Conservation (phyloP, 2,888 invertebrate species). For the Hedychridium roseum region DNA sequence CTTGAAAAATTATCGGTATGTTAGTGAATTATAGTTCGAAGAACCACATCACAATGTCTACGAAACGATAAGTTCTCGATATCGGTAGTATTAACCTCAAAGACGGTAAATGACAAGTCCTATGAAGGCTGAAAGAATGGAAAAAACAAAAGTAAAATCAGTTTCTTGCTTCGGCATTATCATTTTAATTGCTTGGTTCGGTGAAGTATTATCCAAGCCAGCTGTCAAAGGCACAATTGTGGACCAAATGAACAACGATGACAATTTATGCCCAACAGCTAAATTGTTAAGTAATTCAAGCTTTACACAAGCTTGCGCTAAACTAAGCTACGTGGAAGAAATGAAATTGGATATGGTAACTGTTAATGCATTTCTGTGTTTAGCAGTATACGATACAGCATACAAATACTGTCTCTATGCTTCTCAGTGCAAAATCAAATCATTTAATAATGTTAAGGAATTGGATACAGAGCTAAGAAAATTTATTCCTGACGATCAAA, state of each 20-base stretch:
- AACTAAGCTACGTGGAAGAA: not conserved
- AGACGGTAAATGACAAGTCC: no score
- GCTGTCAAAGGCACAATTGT: no score
- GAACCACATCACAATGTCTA: no score
- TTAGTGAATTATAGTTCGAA: no score
- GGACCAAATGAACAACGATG: conserved; percentile 8
- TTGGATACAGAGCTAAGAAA: conserved; percentile 24
- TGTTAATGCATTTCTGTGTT: conserved; percentile 31
- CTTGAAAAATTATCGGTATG: no score
- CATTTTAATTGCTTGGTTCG: no score
- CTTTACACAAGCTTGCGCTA: conserved; percentile 12
- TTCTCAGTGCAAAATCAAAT: not conserved
- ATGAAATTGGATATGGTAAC: not conserved
- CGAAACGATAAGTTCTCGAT: no score
- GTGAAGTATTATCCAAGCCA: no score
- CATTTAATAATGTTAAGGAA: not conserved
- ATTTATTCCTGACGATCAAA: not conserved
- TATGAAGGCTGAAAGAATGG: no score
- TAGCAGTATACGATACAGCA: conserved; percentile 33
- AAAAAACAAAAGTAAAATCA: no score
- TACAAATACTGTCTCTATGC: conserved; percentile 28
- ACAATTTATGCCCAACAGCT: conserved; percentile 1
- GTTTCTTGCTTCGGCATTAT: no score
- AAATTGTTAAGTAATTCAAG: conserved; percentile 12
- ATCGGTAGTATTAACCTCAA: no score